phyloP scores from a whole-genome alignment of 2,888 invertebrate genomes.

The Magallana nippona region DNA sequence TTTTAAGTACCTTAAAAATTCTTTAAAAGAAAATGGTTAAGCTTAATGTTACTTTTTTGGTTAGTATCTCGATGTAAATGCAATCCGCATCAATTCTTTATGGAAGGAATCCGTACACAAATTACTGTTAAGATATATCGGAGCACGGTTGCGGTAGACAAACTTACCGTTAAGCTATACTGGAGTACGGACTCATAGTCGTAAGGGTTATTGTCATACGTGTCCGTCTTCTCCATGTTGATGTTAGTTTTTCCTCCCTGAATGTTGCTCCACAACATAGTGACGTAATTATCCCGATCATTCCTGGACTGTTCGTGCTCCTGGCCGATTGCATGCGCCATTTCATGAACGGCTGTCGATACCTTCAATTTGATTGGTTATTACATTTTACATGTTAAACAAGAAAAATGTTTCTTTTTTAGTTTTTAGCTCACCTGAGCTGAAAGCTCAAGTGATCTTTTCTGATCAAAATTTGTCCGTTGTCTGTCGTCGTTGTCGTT shows the following conservation, averaged over 20 bases:
- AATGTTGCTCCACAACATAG: conserved; percentile 43
- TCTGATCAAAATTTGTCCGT: too few relatives aligned
- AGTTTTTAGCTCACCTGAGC: too few relatives aligned
- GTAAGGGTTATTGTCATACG: conserved; percentile 38
- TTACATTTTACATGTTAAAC: too few relatives aligned
- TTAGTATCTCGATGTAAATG: too few relatives aligned
- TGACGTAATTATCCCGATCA: conserved; percentile 44
- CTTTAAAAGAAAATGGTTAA: too few relatives aligned
- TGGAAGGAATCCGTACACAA: background rate
- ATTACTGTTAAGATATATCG: conserved; percentile 36
- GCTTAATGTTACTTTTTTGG: too few relatives aligned
- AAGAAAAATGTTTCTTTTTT: too few relatives aligned
- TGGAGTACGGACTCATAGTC: conserved; percentile 44
- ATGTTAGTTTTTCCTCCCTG: conserved; percentile 25
- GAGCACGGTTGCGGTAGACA: background rate
- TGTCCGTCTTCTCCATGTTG: conserved; percentile 41
- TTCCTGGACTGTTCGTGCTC: conserved; percentile 44
- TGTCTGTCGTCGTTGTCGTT: too few relatives aligned
- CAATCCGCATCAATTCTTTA: too few relatives aligned
- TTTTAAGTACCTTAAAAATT: too few relatives aligned
- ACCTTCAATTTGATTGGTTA: conserved; percentile 4
- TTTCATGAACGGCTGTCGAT: conserved; percentile 39
- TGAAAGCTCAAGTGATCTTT: too few relatives aligned
- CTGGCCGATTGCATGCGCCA: conserved; percentile 45
- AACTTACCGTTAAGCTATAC: conserved; percentile 10